Base-by-base conservation (phyloP, 1,140 invertebrate species). In the Anoplolepis gracilipes region DNA sequence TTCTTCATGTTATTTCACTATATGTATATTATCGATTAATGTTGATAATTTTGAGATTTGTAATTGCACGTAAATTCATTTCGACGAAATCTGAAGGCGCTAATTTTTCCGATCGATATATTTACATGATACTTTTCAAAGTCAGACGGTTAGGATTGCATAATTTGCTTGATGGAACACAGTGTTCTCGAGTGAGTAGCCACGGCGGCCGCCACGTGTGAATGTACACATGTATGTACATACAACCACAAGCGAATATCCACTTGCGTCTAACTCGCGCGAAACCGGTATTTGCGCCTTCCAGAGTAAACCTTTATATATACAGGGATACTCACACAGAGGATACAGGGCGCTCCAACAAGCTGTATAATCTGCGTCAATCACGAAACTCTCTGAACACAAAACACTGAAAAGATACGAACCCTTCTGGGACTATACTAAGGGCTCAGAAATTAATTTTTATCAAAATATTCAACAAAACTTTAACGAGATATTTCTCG, bases 251-350 rank as follows among this genome's bases (percentile, higher is more conserved):
- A 39, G 16, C 64, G 62, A 78, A 78, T 46, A 49, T 49, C 46
- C 46, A 65, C 59, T 64, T 36, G 75, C 75, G 16, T 78, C 28
- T 79, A 79, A 79, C 77, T 70, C 49, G 62, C 77, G 46, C 64
- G 77, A 70, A 79, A 79, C 77, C 77, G 77, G 77, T 79, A 79
- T 79, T 57, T 79, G 64, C 49, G 77, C 64, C 77, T 79, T 79
- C 64, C 33, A 79, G 46, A 49, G 42, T 79, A 70, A 79, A 70
- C 53, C 77, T 79, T 79, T 70, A 67, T 67, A 67, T 67, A 22
- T 67, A 65, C 75, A 11, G 30, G 64, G 49, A 79, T 79, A 65
- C 46, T 49, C 46, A 49, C 46, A 49, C 46, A 46, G 42, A 13
- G 42, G 42, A 46, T 79, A 79, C 22, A 79, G 77, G 49, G 42